Evolutionary conservation across 2,888 invertebrate genomes (phyloP).

Genomic region (Anaspis maculata): DNA sequence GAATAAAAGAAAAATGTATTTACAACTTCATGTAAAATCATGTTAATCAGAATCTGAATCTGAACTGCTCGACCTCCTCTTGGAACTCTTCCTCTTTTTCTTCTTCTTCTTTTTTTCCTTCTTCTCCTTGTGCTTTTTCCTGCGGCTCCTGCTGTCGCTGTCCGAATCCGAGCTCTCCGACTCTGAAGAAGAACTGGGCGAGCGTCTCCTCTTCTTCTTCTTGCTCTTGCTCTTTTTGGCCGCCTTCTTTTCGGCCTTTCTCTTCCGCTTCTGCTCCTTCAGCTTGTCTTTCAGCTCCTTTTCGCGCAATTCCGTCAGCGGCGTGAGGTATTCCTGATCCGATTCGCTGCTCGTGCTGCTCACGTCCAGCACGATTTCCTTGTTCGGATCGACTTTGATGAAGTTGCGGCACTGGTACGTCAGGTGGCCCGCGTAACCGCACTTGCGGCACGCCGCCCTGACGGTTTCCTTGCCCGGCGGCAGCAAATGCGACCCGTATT

Average conservation of each 20-base stretch:
- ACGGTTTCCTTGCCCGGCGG: slow-evolving; percentile 61
- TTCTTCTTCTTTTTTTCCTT: slow-evolving; percentile 29
- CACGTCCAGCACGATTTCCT: slow-evolving; percentile 86
- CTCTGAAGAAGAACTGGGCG: slow-evolving; percentile 27
- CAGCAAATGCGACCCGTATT: slow-evolving; percentile 43
- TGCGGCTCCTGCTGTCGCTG: slow-evolving; percentile 17
- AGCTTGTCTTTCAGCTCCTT: slow-evolving; percentile 67
- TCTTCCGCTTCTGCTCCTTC: slow-evolving; percentile 53
- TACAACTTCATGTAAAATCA: too few relatives aligned
- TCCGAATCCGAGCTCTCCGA: slow-evolving; percentile 24
- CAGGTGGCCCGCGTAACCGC: slow-evolving; percentile 92
- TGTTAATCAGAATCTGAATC: neutral
- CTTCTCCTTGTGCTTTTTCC: slow-evolving; percentile 22
- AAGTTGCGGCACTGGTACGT: slow-evolving; percentile 96
- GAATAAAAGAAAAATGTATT: too few relatives aligned
- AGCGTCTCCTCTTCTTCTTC: slow-evolving; percentile 13
- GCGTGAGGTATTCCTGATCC: slow-evolving; percentile 73
- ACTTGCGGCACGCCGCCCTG: slow-evolving; percentile 88
- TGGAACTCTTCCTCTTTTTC: slow-evolving; percentile 33
- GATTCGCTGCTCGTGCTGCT: slow-evolving; percentile 91
- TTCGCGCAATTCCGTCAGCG: slow-evolving; percentile 70
- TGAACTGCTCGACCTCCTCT: neutral
- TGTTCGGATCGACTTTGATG: slow-evolving; percentile 87
- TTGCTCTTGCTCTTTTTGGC: slow-evolving; percentile 31
- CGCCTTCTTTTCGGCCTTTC: slow-evolving; percentile 47